Conservation (phyloP, 2,797 vertebrate species). For the Chaenodraco wilsoni region DNA sequence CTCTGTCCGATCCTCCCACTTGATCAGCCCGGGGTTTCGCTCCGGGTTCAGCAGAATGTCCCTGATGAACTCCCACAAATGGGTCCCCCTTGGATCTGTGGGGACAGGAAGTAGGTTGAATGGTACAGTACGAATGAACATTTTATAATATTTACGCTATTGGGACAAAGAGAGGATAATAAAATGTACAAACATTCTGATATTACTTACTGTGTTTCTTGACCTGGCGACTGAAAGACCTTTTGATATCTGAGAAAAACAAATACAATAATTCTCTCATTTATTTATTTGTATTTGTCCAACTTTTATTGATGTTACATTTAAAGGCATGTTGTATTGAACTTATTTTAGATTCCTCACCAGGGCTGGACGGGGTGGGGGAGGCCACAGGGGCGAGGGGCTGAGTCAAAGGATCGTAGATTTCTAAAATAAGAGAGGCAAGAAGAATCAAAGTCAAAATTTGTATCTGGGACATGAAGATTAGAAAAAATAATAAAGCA, state of each 20-base stretch:
- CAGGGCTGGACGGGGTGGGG: slow-evolving; percentile 74
- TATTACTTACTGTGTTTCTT: slow-evolving; percentile 94
- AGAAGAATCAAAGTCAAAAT: background rate
- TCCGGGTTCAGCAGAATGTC: slow-evolving; percentile 97
- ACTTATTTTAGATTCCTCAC: slow-evolving; percentile 58
- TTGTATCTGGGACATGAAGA: background rate
- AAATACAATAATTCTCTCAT: slow-evolving; percentile 5
- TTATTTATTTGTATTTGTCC: background rate
- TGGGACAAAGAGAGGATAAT: too few relatives aligned
- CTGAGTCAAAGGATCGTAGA: slow-evolving; percentile 71
- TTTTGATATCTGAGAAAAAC: slow-evolving; percentile 85
- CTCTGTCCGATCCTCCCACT: slow-evolving; percentile 96
- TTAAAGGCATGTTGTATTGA: background rate
- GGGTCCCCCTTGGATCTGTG: slow-evolving; percentile 92
- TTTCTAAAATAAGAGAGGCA: slow-evolving; percentile 64
- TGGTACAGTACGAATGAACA: background rate
- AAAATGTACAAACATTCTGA: background rate
- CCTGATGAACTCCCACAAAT: slow-evolving; percentile 98
- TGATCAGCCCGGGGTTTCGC: slow-evolving; percentile 95
- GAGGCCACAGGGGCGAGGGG: slow-evolving; percentile 61
- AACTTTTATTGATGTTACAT: background rate
- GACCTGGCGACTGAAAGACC: slow-evolving; percentile 84
- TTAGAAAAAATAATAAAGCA: background rate
- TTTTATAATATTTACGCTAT: background rate
- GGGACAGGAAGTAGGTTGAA: background rate